Evolutionary conservation across 2,797 vertebrate species (phyloP), one percentile per base, ranked within the genome.

Genomic region (Chlorospingus flavigularis): DNA sequence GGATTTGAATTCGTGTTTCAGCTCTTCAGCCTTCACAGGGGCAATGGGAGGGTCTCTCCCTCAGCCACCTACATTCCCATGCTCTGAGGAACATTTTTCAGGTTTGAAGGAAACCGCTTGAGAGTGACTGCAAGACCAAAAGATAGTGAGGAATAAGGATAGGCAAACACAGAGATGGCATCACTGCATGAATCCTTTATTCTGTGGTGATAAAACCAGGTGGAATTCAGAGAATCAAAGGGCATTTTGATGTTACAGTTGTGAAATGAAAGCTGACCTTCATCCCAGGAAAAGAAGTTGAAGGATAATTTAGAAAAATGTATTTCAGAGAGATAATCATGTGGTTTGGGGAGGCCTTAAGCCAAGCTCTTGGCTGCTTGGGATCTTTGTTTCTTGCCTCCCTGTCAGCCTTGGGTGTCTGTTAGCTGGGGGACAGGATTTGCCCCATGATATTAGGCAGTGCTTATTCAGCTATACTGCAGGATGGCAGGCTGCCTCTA

Each of bases 401-500:
- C n/a, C 85, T 75, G 43, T 72, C 76, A 80, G 88, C 74, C 68
- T 62, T 23, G 61, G n/a, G 53, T 65, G 84, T 12, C 35, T 79
- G 26, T 31, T 66, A 78, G 82, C 15, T 88, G 75, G 42, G 55
- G 90, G 62, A 37, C 55, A 90, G 82, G 78, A 91, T 94, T 95
- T 97, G 93, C 86, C 82, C 91, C 23, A 1, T 80, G 86, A 71
- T 68, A 33, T 54, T 91, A 92, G 85, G 71, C 87, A 94, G 63
- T 96, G 85, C 94, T 95, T 91, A 77, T 93, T 95, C 91, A 83
- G 90, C 95, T 94, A 66, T 21, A 4, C 80, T 95, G 83, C 87
- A 95, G 92, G 73, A 88, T 86, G 92, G 93, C 90, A 20, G 60
- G 66, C 92, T 96, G 96, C 93, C 95, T 96, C 80, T 88, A 95